Evolutionary conservation across 2,797 vertebrate species (phyloP), one percentile per base, ranked within the genome.

Genomic region (Characodon lateralis): DNA sequence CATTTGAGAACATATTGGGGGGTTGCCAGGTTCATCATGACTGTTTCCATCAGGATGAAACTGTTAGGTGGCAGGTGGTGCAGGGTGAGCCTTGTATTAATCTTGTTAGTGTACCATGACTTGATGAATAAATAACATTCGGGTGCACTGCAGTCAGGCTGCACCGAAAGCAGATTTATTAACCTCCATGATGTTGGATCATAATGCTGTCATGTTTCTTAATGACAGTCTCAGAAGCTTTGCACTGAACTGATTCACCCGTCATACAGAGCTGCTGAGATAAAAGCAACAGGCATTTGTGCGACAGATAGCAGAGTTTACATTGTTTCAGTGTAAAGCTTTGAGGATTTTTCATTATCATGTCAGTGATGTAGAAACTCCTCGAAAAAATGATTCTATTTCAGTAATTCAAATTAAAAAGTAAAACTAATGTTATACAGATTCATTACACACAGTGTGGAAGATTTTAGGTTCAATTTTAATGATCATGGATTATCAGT

Each of bases 71-170:
- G 75, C 87, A 87, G 87, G 84, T 88, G 87, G 84, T 55, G 31
- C 72, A 13, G 43, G 28, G 72, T 28, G 51, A 75, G 66, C 85
- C 76, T 79, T 83, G 71, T 83, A 81, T 89, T 90, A 90, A 92
- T 91, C 86, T 77, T 87, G 78, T 91, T 88, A 82, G 80, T 69
- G 68, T 61, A 48, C 75, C 78, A 41, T 88, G 86, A 85, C 90
- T 70, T 78, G 69, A 83, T 83, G 84, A 85, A 85, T 88, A 80
- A 87, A 83, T 85, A 87, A 82, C 70, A 82, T 73, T 75, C 71
- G 77, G 80, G 28, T 71, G 72, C 78, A 78, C 66, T 77, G 43
- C 72, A 76, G 66, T 73, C 72, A 77, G 71, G 68, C 75, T 74
- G 63, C 26, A 73, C 72, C 74, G 70, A 76, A 73, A 59, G 18